These are phyloP conservation scores for Pygmarrhopalites habei DNA, from an alignment of 1,140 invertebrate genomes.

Conservation along the genomic window DNA sequence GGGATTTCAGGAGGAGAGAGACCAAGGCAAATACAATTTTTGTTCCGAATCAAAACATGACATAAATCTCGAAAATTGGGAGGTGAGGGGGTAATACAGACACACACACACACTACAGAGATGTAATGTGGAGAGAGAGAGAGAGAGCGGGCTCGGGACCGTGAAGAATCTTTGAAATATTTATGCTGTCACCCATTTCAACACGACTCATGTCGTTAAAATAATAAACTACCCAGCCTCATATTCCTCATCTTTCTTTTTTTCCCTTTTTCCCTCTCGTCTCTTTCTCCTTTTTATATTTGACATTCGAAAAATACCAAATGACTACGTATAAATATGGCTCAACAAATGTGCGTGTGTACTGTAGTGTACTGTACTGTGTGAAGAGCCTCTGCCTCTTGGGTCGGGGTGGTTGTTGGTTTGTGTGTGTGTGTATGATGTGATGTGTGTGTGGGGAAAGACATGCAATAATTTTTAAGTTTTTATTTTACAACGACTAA, in stretches of 20 bases:
- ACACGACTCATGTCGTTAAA: constrained; percentile 10
- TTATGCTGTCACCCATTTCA: constrained; percentile 11
- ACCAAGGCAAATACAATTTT: constrained; percentile 9
- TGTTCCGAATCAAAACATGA: constrained; percentile 8
- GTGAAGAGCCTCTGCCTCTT: not conserved
- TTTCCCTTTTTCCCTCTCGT: constrained; percentile 1
- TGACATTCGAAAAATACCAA: not conserved
- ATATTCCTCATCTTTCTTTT: too few relatives aligned
- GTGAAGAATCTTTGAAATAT: constrained; percentile 14
- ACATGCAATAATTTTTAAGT: not conserved
- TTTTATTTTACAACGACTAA: too few relatives aligned
- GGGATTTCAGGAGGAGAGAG: not conserved
- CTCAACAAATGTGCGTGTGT: too few relatives aligned
- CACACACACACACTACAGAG: too few relatives aligned
- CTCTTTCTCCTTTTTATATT: not conserved
- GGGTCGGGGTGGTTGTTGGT: not conserved
- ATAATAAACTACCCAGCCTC: constrained; percentile 7
- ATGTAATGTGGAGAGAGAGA: too few relatives aligned
- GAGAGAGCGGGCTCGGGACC: not conserved
- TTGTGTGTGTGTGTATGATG: not conserved
- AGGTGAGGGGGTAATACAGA: not conserved
- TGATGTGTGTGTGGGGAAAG: not conserved
- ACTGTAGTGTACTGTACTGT: not conserved
- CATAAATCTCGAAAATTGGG: constrained; percentile 17
- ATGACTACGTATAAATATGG: too few relatives aligned